Base-by-base conservation (phyloP, 2,113 vertebrate species). In the Proterorhinus semilunaris region DNA sequence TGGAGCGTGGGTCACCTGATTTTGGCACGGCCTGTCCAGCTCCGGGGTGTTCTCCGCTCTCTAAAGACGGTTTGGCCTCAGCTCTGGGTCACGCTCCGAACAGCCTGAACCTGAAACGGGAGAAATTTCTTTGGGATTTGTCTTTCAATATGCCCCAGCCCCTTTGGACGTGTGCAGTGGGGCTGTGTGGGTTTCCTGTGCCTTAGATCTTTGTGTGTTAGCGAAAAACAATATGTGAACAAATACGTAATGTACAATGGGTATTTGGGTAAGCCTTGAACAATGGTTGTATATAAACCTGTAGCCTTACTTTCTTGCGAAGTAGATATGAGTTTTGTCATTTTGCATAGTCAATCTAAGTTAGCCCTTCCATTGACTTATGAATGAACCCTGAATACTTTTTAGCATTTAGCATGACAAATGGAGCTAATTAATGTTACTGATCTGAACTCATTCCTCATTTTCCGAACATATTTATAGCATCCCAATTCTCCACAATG, bases 111-210 rank as follows among this genome's bases (percentile, higher is more conserved):
- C 62, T 72, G 52, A 53, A 69, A 65, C 74, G 69, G 42, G 49
- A 70, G 73, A 78, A 83, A 83, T 74, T 72, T 70, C 64, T n/a
- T 54, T 76, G 72, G 27, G 62, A 59, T 66, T 52, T 48, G n/a
- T 48, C 72, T 73, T 65, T 68, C 70, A 80, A 65, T 73, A 54
- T 75, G 13, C 65, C 63, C 65, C 59, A 10, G 11, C 7, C n/a
- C 78, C 72, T 62, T 0, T 55, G 66, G 80, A 72, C 76, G 65
- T 44, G 27, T 21, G 61, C 3, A 4, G 62, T 68, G 63, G 50
- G 50, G n/a, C 6, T n/a, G 12, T 10, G 50, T 6, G 36, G 21
- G 58, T 64, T 80, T 82, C 68, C 74, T 79, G 67, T 74, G 58
- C 68, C 54, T 48, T 36, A 84, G 51, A 68, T 78, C 69, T 46